Percentiles rank a stretch among this genome's conserved stretches.
These are phyloP conservation scores for Ammodramus savannarum DNA, from an alignment of 2,113 vertebrate genomes.

Conservation along the genomic window DNA sequence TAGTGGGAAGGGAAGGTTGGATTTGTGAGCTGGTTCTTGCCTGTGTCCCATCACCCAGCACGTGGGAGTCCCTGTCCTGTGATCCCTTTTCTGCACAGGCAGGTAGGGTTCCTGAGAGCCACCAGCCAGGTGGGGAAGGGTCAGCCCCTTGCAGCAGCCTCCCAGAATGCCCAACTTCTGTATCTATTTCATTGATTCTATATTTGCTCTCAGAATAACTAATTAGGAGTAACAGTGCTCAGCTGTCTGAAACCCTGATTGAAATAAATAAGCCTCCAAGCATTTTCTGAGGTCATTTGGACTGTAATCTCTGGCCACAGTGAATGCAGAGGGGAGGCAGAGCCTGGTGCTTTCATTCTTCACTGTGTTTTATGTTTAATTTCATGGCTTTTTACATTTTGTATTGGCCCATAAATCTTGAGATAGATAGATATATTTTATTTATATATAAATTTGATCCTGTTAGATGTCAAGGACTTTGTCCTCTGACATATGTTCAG, in stretches of 20 bases:
- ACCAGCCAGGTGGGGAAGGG: background rate
- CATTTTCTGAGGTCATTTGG: background rate
- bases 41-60: background rate
- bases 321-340: background rate
- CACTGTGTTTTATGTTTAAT: background rate
- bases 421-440: background rate
- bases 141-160: background rate
- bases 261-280: background rate
- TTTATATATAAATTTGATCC: background rate
- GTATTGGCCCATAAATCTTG: background rate
- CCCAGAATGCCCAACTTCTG: background rate
- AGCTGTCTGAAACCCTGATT: background rate
- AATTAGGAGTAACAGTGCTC: background rate
- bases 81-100: background rate
- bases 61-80: accelerated
- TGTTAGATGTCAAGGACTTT: background rate
- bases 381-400: background rate
- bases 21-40: background rate
- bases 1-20: background rate
- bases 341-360: background rate
- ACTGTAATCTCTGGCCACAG: background rate
- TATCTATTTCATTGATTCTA: background rate
- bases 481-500: background rate
- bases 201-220: background rate
- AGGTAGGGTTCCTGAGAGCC: background rate